These are phyloP conservation scores for Oceanodroma leucorhoa DNA, from an alignment of 2,797 vertebrate genomes.

Conservation along the genomic window DNA sequence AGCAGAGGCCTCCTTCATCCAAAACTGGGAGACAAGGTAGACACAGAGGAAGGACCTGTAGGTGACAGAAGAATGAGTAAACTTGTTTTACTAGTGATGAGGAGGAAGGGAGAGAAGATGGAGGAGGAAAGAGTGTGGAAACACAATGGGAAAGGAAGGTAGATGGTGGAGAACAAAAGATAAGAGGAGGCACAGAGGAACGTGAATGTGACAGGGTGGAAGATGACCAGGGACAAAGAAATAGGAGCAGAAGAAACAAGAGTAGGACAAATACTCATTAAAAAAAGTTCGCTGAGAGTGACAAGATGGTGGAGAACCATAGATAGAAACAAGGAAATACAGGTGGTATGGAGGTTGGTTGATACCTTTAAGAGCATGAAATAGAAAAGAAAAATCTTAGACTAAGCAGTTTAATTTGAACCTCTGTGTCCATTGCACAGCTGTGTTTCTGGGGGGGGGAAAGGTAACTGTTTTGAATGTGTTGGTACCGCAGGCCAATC, in stretches of 20 bases:
- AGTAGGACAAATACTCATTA: neutral
- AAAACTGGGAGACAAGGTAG: neutral
- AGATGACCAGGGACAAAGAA: neutral
- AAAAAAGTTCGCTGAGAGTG: neutral
- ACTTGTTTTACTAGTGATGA: neutral
- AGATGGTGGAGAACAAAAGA: neutral
- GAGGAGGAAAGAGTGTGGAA: neutral
- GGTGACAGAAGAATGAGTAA: neutral
- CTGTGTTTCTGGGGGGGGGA: neutral
- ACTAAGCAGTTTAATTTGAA: neutral
- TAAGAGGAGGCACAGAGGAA: neutral
- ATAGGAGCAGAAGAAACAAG: neutral
- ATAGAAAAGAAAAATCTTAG: neutral
- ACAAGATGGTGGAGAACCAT: neutral
- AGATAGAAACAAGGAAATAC: neutral
- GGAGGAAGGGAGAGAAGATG: neutral
- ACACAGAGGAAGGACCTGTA: neutral
- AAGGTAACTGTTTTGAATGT: neutral
- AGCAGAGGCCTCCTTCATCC: neutral
- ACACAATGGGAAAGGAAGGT: neutral
- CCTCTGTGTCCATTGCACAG: neutral
- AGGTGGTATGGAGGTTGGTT: neutral
- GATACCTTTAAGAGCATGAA: neutral
- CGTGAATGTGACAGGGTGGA: neutral
- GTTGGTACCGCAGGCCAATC: neutral